Evolutionary conservation across 64 coral and sea anemone species (phyloP).

Genomic region (Dendronephthya gigantea): DNA sequence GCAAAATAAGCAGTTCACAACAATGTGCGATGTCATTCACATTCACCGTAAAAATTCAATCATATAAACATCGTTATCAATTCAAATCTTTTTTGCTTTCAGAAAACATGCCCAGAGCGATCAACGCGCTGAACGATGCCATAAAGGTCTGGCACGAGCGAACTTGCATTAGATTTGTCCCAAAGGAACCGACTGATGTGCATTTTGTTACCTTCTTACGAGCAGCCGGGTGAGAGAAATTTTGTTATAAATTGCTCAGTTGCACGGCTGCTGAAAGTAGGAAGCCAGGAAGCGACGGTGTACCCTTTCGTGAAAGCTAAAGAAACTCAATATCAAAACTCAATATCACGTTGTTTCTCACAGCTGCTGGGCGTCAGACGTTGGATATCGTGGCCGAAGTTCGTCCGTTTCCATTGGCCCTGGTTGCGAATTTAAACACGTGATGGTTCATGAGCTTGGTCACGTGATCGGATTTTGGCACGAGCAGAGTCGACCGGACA

Average conservation of each 20-base stretch:
- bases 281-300: neutral
- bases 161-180: neutral
- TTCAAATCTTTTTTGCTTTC: neutral
- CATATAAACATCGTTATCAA: neutral
- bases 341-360: neutral
- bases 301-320: no score
- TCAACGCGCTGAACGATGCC: neutral
- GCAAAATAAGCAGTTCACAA: no score
- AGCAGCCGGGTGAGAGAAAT: neutral
- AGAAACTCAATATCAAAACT: no score
- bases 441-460: conserved; percentile 15
- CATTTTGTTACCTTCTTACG: neutral
- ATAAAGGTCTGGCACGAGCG: neutral
- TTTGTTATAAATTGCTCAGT: neutral
- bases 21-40: neutral
- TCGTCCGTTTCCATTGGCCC: neutral
- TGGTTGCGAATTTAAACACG: conserved; percentile 9
- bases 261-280: no score
- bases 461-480: conserved; percentile 16
- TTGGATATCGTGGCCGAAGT: neutral
- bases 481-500: neutral
- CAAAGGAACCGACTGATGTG: neutral
- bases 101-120: neutral
- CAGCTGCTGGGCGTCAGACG: neutral
- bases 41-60: neutral